Percentiles rank a stretch among this genome's conserved stretches.
These are phyloP conservation scores for Ceratina australensis DNA, from an alignment of 1,140 invertebrate species.

Conservation along the genomic window DNA sequence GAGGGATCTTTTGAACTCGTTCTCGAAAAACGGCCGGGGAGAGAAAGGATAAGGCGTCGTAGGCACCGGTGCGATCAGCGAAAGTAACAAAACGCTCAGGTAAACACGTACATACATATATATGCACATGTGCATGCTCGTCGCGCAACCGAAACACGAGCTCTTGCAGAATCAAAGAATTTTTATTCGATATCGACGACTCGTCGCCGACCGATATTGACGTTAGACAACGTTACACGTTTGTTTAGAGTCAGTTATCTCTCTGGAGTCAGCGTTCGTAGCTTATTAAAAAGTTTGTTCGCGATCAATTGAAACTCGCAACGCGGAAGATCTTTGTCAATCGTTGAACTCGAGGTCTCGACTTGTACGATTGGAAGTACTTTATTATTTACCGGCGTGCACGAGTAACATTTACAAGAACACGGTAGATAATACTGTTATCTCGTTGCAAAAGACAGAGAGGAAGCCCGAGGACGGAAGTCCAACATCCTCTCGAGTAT, in stretches of 20 bases:
- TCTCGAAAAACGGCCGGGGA: slow-evolving; percentile 30
- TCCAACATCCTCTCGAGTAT: slow-evolving; percentile 47
- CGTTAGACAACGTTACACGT: too few relatives aligned
- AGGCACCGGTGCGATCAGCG: slow-evolving; percentile 13
- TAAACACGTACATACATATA: slow-evolving; percentile 9
- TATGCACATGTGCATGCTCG: too few relatives aligned
- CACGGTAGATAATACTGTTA: slow-evolving; percentile 38
- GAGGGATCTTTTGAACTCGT: slow-evolving; percentile 54
- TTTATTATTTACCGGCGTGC: neutral
- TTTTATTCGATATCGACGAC: too few relatives aligned
- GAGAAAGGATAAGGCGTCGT: slow-evolving; percentile 9
- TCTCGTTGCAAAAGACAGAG: slow-evolving; percentile 31
- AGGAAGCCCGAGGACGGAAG: slow-evolving; percentile 52
- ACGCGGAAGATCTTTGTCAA: neutral
- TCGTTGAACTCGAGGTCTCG: neutral
- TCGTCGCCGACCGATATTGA: too few relatives aligned
- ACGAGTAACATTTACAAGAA: neutral
- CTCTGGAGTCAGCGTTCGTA: neutral
- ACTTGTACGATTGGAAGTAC: neutral
- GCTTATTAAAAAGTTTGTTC: neutral
- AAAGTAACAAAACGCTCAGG: slow-evolving; percentile 34
- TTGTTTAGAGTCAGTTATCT: neutral
- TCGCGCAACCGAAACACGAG: too few relatives aligned
- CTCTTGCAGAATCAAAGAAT: too few relatives aligned
- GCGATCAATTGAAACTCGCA: too few relatives aligned